Evolutionary conservation across 2,797 vertebrate species (phyloP).

Genomic region (Melanotaenia boesemani): DNA sequence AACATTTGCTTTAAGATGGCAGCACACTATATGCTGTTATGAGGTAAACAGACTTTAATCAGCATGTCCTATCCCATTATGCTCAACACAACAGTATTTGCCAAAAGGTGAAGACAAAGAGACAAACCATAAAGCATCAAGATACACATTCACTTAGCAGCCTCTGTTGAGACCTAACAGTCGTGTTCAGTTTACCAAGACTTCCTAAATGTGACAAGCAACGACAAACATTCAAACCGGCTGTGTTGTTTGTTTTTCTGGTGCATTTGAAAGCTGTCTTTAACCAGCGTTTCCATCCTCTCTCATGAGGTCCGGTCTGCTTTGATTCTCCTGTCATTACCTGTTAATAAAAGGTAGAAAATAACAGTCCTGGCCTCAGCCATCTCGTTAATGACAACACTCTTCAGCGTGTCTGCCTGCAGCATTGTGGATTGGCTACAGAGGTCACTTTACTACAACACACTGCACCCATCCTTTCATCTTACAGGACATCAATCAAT

Average conservation of each 20-base stretch:
- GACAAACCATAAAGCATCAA: constrained; percentile 66
- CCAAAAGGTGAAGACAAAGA: constrained; percentile 56
- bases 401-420: constrained; percentile 41
- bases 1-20: constrained; percentile 27
- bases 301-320: constrained; percentile 39
- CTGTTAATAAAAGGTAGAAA: constrained; percentile 80
- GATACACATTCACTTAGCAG: constrained; percentile 73
- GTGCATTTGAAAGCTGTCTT: constrained; percentile 37
- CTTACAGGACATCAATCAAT: constrained; percentile 65
- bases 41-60: constrained; percentile 39
- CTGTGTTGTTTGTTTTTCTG: constrained; percentile 16
- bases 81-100: constrained; percentile 65
- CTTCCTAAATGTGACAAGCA: constrained; percentile 60
- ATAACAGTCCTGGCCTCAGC: constrained; percentile 72
- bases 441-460: constrained; percentile 43
- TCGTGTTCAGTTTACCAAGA: constrained; percentile 72
- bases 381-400: constrained; percentile 68
- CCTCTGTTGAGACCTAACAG: constrained; percentile 79
- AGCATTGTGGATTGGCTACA: constrained; percentile 37
- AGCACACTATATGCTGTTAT: constrained; percentile 27
- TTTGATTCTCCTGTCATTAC: constrained; percentile 80
- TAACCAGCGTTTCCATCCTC: constrained; percentile 23
- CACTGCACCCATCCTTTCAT: constrained; percentile 63
- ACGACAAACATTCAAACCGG: constrained; percentile 52
- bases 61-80: neutral